phyloP scores from a whole-genome alignment of 2,113 vertebrate genomes.

The Periophthalmus modestus region DNA sequence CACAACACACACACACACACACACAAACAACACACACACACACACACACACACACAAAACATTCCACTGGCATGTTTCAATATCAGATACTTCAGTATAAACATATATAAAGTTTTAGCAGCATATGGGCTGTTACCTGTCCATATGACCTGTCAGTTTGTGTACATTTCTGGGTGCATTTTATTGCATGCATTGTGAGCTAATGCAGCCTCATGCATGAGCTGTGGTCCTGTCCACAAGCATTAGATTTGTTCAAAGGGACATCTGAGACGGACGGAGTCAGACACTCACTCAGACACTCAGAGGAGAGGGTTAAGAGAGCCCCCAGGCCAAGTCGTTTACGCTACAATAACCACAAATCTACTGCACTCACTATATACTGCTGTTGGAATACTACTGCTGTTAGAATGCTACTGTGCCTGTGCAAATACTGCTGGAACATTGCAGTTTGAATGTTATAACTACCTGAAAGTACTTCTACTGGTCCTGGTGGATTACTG shows the following conservation, averaged over 20 bases:
- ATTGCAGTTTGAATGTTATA: background rate
- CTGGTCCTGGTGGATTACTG: background rate
- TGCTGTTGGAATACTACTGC: slow-evolving; percentile 20
- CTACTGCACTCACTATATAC: slow-evolving; percentile 54
- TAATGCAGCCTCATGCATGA: slow-evolving; percentile 42
- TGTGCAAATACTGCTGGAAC: background rate
- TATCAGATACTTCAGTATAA: too few species aligned
- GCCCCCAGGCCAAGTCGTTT: slow-evolving; percentile 76
- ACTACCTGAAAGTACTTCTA: background rate
- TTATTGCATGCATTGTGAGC: slow-evolving; percentile 14
- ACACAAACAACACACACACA: too few species aligned
- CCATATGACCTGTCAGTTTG: slow-evolving; percentile 15
- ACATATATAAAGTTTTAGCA: background rate
- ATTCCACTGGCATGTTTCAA: too few species aligned
- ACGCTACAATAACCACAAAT: slow-evolving; percentile 59
- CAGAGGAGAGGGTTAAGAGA: slow-evolving; percentile 73
- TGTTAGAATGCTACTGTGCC: background rate
- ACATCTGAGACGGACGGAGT: slow-evolving; percentile 52
- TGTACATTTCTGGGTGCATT: slow-evolving; percentile 24
- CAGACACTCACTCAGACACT: slow-evolving; percentile 27
- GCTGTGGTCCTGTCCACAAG: slow-evolving; percentile 48
- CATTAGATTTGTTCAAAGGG: slow-evolving; percentile 65
- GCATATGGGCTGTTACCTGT: background rate
- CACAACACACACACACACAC: too few species aligned
- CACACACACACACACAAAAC: too few species aligned